A percentile compares a stretch with the other conserved stretches of the same genome.
These are phyloP conservation scores for Drosophila saltans DNA, from an alignment of 1,140 invertebrate species.

Conservation along the genomic window DNA sequence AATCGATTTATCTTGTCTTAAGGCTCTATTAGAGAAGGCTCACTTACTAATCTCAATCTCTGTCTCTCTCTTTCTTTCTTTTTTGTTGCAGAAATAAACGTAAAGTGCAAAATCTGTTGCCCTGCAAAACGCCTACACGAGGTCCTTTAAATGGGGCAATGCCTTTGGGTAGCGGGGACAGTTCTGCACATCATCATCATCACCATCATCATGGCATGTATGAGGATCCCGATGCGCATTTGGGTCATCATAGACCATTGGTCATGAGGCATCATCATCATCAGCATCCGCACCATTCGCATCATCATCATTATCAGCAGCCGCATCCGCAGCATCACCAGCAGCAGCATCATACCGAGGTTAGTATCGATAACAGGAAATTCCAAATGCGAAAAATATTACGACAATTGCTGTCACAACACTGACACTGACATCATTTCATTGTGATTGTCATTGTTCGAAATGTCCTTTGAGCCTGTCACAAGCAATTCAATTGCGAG, in stretches of 20 bases:
- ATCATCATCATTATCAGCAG: conserved; percentile 84
- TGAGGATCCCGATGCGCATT: conserved; percentile 85
- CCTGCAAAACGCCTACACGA: conserved; percentile 87
- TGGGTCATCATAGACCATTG: conserved; percentile 78
- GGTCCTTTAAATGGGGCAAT: conserved; percentile 83
- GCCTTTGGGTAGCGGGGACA: conserved; percentile 67
- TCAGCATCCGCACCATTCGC: conserved; percentile 55
- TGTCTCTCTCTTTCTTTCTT: conserved; percentile 24
- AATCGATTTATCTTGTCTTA: conserved; percentile 74
- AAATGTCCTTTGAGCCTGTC: conserved; percentile 32
- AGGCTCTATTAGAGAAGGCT: conserved; percentile 23
- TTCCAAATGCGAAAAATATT: conserved; percentile 44
- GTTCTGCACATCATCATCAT: conserved; percentile 69
- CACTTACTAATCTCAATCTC: conserved; percentile 29
- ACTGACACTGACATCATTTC: conserved; percentile 64
- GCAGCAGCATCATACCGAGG: conserved; percentile 81
- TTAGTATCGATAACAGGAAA: conserved; percentile 55
- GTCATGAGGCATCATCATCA: conserved; percentile 81
- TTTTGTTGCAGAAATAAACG: conserved; percentile 87
- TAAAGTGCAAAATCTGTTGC: conserved; percentile 88
- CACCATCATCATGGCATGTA: conserved; percentile 83
- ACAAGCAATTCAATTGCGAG: conserved; percentile 54
- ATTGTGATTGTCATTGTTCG: conserved; percentile 26
- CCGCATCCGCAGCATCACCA: conserved; percentile 70
- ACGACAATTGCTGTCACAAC: conserved; percentile 79